Base-by-base conservation (phyloP, 2,797 vertebrate genomes). In the Caiman crocodilus region DNA sequence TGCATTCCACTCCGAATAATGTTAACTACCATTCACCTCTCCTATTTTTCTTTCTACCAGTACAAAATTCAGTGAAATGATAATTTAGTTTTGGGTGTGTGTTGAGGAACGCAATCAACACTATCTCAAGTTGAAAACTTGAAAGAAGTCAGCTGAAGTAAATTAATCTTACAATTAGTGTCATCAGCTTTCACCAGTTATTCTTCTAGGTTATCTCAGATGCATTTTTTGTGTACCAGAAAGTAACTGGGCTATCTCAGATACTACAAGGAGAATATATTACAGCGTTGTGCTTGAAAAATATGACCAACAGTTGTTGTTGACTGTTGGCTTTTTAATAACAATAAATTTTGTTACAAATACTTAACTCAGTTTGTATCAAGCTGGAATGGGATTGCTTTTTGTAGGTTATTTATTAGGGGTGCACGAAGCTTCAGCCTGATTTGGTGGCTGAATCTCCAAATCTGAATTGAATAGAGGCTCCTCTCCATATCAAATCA, bases 11-110 rank as follows among this genome's bases (percentile, higher is more conserved):
- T 79, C 58, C 57, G 57, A 78, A 78, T 73, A 82, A 90, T 87
- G 87, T 93, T 57, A 87, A 94, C 7, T 57, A 58, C 82, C 60
- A 18, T 69, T 88, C 65, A 58, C 76, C 26, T 89, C 92, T 91
- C 16, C 56, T 1, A 21, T 67, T 58, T 74, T 84, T 32, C 23
- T 60, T 84, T 90, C 90, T 26, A 13, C 55, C 83, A 71, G 14
- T 60, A 64, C 2, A 58, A 59, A 91, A 79, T 80, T 90, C 14
- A 86, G 5, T 84, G 35, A 76, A 92, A 93, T n/a, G n/a, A 2
- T 1, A 65, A 28, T 74, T 91, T 87, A 67, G 5, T 82, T 16
- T 84, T 17, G 74, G 61, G 21, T 87, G 16, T 7, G 23, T 3
- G 0, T 14, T 28, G 8, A 90, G 35, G 26, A 32, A 26, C 2